These are phyloP conservation scores for Acanthochromis polyacanthus DNA, from an alignment of 2,113 vertebrate genomes.

Conservation along the genomic window DNA sequence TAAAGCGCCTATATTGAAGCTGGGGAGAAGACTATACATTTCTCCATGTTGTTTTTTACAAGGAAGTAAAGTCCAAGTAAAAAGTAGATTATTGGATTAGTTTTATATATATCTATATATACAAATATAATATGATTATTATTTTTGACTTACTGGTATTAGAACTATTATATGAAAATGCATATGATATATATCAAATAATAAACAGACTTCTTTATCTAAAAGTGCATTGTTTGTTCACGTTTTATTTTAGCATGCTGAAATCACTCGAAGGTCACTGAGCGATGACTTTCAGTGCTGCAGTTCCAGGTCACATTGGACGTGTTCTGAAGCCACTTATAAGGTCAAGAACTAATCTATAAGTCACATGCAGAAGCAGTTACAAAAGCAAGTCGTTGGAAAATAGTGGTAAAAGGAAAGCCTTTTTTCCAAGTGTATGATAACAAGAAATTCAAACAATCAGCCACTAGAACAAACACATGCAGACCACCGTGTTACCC, in stretches of 20 bases:
- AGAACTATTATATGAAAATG: constrained; percentile 85
- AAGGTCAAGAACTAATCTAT: not conserved
- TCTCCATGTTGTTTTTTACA: constrained; percentile 83
- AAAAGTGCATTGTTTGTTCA: constrained; percentile 61
- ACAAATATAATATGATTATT: constrained; percentile 83
- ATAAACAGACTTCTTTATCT: constrained; percentile 86
- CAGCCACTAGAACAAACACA: not conserved
- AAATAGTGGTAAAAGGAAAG: not conserved
- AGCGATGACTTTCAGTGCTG: constrained; percentile 9
- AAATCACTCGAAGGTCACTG: not conserved
- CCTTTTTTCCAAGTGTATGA: not conserved
- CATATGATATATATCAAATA: constrained; percentile 81
- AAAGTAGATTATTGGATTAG: constrained; percentile 87
- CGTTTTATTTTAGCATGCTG: constrained; percentile 35
- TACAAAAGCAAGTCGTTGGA: not conserved
- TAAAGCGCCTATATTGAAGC: constrained; percentile 81
- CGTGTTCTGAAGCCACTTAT: too few relatives aligned
- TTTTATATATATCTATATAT: constrained; percentile 85
- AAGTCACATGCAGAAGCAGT: not conserved
- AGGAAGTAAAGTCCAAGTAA: constrained; percentile 80
- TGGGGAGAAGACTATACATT: constrained; percentile 75
- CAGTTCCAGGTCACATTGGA: constrained; percentile 2
- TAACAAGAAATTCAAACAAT: not conserved
- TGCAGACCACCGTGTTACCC: not conserved
- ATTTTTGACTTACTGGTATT: constrained; percentile 87